A percentile compares a stretch with the other conserved stretches of the same genome.
Conservation (phyloP, 2,113 vertebrate genomes). For the Colius striatus region DNA sequence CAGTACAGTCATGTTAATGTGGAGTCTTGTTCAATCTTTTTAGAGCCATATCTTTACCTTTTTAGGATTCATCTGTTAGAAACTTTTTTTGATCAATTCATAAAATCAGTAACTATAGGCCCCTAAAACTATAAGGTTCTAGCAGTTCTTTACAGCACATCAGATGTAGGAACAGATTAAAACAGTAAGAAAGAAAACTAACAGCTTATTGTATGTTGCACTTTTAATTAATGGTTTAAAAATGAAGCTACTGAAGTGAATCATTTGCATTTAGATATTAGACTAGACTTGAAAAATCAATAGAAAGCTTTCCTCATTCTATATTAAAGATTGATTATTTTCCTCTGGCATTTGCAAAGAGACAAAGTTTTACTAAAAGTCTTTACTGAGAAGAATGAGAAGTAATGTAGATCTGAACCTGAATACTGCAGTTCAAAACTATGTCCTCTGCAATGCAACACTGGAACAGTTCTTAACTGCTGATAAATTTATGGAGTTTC, state of each 20-base stretch:
- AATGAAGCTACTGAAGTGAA: neutral
- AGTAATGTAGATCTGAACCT: neutral
- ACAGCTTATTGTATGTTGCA: neutral
- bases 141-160: neutral
- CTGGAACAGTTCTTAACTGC: neutral
- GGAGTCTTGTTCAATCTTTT: neutral
- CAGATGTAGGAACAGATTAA: neutral
- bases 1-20: neutral
- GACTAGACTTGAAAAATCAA: slow-evolving; percentile 17
- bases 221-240: slow-evolving; percentile 26
- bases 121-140: neutral
- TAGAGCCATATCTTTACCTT: neutral
- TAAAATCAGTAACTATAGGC: neutral
- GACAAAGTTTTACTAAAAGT: neutral
- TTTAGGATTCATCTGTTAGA: neutral
- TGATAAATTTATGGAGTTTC: neutral
- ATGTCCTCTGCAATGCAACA: neutral
- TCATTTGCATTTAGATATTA: slow-evolving; percentile 10
- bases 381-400: neutral
- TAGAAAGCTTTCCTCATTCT: neutral
- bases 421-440: neutral
- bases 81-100: neutral
- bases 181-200: neutral
- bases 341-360: neutral
- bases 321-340: slow-evolving; percentile 2